These are phyloP conservation scores for Otolemur garnettii DNA, from an alignment of 2,113 vertebrate species.

Conservation along the genomic window DNA sequence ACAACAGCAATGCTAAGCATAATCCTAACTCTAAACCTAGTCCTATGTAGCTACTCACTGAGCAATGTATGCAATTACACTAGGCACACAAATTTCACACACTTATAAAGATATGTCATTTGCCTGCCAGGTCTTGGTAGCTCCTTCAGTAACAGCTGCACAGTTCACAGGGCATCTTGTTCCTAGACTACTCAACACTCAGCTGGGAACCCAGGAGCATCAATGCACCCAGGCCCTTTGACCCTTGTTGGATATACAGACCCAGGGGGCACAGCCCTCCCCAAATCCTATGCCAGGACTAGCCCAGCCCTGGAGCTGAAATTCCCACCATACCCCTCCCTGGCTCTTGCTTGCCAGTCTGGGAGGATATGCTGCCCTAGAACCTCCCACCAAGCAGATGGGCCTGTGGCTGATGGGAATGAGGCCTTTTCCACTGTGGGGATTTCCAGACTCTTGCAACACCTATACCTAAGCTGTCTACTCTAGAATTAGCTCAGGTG, in stretches of 20 bases:
- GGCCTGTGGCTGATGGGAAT: not conserved
- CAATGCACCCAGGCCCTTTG: constrained; percentile 13
- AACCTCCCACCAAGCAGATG: not conserved
- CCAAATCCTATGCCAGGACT: constrained; percentile 68
- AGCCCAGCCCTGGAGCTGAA: constrained; percentile 48
- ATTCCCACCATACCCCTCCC: constrained; percentile 67
- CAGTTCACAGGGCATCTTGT: not conserved
- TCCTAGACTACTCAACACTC: not conserved
- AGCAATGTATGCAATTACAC: not conserved
- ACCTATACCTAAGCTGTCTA: not conserved
- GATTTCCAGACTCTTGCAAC: constrained; percentile 59
- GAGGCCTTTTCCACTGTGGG: not conserved
- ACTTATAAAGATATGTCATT: not conserved
- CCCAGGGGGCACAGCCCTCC: not conserved
- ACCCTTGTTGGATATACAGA: not conserved
- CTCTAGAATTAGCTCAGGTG: not conserved
- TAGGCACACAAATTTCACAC: not conserved
- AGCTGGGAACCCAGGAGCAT: not conserved
- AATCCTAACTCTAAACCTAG: not conserved
- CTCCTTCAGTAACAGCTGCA: constrained; percentile 5
- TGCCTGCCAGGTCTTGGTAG: not conserved
- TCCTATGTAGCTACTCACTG: not conserved
- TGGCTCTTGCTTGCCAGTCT: constrained; percentile 59
- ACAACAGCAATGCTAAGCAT: not conserved
- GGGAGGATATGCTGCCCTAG: constrained; percentile 56